phyloP scores from a whole-genome alignment of 1,140 invertebrate genomes.

The Trichonephila clavipes region DNA sequence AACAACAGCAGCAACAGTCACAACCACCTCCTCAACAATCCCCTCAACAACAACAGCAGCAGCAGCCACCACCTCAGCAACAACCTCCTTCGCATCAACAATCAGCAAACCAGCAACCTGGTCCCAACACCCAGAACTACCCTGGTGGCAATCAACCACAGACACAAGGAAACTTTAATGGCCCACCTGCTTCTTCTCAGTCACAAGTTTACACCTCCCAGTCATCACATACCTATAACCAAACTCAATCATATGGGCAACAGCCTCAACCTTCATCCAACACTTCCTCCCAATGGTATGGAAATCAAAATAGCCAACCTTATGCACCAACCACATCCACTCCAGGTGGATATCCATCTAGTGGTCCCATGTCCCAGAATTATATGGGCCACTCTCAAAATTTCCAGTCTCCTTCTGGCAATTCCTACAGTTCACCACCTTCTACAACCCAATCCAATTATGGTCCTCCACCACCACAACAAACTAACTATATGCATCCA shows the following conservation, averaged over 20 bases:
- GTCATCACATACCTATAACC: conserved; percentile 59
- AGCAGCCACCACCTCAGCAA: conserved; percentile 20
- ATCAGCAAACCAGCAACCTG: conserved; percentile 76
- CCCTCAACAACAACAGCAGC: not conserved
- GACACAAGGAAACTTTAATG: conserved; percentile 42
- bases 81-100: conserved; percentile 25
- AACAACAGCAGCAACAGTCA: not conserved
- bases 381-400: conserved; percentile 55
- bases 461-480: conserved; percentile 42
- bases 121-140: conserved; percentile 74
- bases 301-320: conserved; percentile 47
- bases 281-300: conserved; percentile 59
- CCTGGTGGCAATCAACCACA: conserved; percentile 39
- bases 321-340: conserved; percentile 50
- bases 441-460: conserved; percentile 64
- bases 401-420: conserved; percentile 33
- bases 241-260: conserved; percentile 44
- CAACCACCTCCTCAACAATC: not conserved
- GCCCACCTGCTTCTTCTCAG: conserved; percentile 4
- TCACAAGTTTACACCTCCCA: conserved; percentile 58
- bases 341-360: conserved; percentile 22
- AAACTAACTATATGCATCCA: conserved; percentile 66
- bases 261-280: conserved; percentile 33
- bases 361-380: conserved; percentile 30
- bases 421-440: conserved; percentile 59